Percentiles rank a stretch among this genome's conserved stretches.
Conservation (phyloP, 2,113 vertebrate genomes). For the Cisticola juncidis region DNA sequence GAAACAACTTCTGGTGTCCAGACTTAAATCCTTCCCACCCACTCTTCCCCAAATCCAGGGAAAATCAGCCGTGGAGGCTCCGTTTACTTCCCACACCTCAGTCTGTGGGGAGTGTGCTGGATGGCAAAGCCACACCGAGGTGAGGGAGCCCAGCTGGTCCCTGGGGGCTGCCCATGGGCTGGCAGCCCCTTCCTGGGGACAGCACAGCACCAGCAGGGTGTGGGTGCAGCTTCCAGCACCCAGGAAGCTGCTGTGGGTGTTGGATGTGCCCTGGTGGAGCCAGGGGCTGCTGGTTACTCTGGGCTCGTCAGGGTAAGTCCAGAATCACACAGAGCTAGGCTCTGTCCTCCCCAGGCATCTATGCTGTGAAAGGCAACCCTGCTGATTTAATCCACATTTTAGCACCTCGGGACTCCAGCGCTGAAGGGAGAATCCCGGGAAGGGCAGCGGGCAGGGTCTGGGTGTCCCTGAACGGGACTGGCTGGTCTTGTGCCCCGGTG, state of each 20-base stretch:
- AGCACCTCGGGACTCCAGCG: background rate
- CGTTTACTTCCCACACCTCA: background rate
- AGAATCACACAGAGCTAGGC: background rate
- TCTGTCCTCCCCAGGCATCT: background rate
- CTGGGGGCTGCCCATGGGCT: fast-evolving
- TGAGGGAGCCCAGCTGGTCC: background rate
- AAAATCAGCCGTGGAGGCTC: fast-evolving
- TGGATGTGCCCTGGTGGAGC: background rate
- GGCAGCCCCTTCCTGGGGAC: background rate
- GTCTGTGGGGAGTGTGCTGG: fast-evolving
- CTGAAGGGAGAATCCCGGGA: background rate
- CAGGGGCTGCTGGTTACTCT: fast-evolving
- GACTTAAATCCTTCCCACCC: background rate
- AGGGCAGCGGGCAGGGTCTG: fast-evolving
- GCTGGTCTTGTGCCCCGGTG: background rate
- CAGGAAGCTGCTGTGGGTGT: background rate
- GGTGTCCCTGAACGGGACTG: background rate
- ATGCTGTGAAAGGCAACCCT: background rate
- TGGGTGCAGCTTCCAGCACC: background rate
- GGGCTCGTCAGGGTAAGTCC: background rate
- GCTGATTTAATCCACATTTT: background rate
- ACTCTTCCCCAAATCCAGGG: background rate
- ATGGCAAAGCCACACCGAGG: background rate
- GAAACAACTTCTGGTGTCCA: background rate
- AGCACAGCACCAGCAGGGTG: background rate